A percentile compares a stretch with the other conserved stretches of the same genome.
Evolutionary conservation across 2,797 vertebrate species (phyloP).

Genomic region (Pygocentrus nattereri): DNA sequence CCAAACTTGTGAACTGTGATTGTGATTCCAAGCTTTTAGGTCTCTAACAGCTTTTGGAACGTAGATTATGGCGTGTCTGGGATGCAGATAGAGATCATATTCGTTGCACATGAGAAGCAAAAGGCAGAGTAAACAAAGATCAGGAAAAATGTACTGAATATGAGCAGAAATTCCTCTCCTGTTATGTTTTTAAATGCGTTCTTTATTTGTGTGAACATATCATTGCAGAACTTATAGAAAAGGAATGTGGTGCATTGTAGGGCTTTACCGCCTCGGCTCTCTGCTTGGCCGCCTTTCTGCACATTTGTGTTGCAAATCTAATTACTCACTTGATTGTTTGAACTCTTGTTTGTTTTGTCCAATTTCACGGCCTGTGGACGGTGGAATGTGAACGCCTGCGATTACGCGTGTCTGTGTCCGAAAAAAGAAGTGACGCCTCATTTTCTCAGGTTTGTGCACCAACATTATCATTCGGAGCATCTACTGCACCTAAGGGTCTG

Average conservation of each 20-base stretch:
- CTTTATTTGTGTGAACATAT: constrained; percentile 4
- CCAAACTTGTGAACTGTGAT: too few relatives aligned
- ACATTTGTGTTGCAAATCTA: constrained; percentile 26
- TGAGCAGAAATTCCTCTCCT: neutral
- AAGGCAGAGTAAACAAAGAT: neutral
- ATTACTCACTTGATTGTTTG: constrained; percentile 36
- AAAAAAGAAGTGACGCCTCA: neutral
- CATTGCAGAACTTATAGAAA: neutral
- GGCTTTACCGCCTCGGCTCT: neutral
- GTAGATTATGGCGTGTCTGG: neutral
- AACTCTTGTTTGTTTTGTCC: constrained; percentile 21
- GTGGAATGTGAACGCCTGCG: neutral
- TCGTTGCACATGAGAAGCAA: neutral
- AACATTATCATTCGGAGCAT: constrained; percentile 12
- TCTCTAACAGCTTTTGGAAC: neutral
- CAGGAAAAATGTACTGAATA: neutral
- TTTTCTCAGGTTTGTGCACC: constrained; percentile 27
- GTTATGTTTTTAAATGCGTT: neutral
- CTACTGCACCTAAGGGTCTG: neutral
- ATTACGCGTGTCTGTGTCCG: neutral
- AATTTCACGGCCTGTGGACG: constrained; percentile 4
- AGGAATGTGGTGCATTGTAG: neutral
- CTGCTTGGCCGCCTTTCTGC: neutral
- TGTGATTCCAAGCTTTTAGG: too few relatives aligned
- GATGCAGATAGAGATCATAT: neutral